phyloP scores from a whole-genome alignment of 2,113 vertebrate genomes.

The Riparia riparia region DNA sequence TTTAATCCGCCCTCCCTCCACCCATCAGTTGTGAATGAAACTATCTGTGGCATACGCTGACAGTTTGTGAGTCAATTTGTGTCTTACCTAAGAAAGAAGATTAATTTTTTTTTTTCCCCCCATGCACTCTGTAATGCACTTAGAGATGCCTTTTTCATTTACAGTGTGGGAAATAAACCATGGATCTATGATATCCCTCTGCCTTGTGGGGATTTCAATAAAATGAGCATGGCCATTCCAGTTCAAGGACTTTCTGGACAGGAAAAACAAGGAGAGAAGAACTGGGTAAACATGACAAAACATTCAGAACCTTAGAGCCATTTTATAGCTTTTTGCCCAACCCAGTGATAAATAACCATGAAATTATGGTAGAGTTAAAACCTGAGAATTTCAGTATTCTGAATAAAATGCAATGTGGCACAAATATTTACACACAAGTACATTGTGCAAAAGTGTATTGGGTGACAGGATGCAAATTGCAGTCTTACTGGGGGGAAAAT shows the following conservation, averaged over 20 bases:
- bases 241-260: background rate
- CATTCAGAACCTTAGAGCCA: background rate
- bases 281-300: background rate
- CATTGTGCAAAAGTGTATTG: accelerated
- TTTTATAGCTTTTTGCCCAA: background rate
- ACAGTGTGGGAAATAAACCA: background rate
- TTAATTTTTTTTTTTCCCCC: background rate
- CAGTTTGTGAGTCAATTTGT: background rate
- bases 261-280: background rate
- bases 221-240: background rate
- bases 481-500: background rate
- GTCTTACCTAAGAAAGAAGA: background rate
- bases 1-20: conserved; percentile 56
- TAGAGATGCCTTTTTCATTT: background rate
- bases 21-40: background rate
- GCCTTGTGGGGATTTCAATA: background rate
- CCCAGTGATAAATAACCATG: background rate
- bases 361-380: background rate
- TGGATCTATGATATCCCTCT: background rate
- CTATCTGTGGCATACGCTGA: background rate
- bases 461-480: background rate
- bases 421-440: background rate
- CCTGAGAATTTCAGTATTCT: background rate
- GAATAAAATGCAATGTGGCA: background rate
- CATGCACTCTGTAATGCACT: background rate